These are phyloP conservation scores for Microctonus brassicae DNA, from an alignment of 2,888 invertebrate species.

Conservation along the genomic window DNA sequence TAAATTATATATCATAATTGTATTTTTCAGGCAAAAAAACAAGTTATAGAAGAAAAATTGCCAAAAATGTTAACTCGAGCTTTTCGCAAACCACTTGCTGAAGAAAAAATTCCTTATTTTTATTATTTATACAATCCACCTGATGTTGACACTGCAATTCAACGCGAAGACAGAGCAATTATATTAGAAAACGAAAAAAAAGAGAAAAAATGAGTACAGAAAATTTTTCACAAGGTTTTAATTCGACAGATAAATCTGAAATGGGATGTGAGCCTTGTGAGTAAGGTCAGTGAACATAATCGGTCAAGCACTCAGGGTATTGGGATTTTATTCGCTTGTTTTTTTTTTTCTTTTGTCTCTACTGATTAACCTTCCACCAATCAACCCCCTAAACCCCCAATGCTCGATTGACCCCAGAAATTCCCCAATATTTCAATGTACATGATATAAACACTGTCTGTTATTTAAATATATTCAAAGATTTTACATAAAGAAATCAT, in stretches of 20 bases:
- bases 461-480: too few species aligned
- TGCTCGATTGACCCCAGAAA: too few species aligned
- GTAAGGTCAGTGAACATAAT: neutral
- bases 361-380: too few species aligned
- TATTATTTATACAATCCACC: conserved; percentile 43
- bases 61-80: too few species aligned
- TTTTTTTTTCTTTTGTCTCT: too few species aligned
- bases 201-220: conserved; percentile 49
- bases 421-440: too few species aligned
- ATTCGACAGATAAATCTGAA: conserved; percentile 52
- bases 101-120: conserved; percentile 51
- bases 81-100: conserved; percentile 40
- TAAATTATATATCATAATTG: conserved; percentile 10
- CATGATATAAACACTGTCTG: too few species aligned
- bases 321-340: too few species aligned
- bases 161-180: neutral
- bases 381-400: too few species aligned
- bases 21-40: neutral
- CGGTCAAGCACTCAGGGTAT: too few species aligned
- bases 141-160: neutral
- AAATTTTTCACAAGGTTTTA: conserved; percentile 50
- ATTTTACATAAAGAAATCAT: too few species aligned
- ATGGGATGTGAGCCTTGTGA: neutral
- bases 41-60: neutral
- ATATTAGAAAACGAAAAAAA: neutral